These are phyloP conservation scores for Globodera rostochiensis DNA, from an alignment of 1,140 invertebrate genomes.

Conservation along the genomic window DNA sequence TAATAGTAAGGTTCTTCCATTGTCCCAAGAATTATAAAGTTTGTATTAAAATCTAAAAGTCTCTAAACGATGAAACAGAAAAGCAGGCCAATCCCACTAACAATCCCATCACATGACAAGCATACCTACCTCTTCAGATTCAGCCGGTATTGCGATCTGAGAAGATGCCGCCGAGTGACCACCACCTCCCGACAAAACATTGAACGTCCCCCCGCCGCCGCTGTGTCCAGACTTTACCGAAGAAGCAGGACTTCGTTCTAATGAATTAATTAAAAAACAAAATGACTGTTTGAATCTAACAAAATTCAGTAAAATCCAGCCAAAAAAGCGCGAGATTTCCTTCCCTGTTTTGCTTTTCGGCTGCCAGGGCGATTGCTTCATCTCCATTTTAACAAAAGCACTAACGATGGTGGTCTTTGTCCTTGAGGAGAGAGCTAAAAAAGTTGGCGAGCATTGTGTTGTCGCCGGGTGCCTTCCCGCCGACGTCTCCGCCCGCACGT, in stretches of 20 bases:
- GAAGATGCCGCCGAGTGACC: background rate
- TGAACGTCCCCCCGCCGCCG: background rate
- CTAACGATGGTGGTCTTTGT: conserved; percentile 11
- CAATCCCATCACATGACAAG: too few relatives aligned
- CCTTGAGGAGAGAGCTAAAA: conserved; percentile 31
- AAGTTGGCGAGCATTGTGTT: conserved; percentile 36
- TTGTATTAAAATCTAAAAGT: too few relatives aligned
- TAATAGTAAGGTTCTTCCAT: too few relatives aligned
- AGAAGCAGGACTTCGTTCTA: conserved; percentile 8
- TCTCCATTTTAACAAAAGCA: background rate
- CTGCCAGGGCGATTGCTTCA: background rate
- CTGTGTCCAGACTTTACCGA: conserved; percentile 6
- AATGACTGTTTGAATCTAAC: too few relatives aligned
- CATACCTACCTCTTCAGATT: background rate
- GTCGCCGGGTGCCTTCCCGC: conserved; percentile 19
- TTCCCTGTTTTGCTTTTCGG: background rate
- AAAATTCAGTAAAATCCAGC: too few relatives aligned
- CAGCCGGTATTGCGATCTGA: background rate
- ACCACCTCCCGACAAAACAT: background rate
- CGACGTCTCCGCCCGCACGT: conserved; percentile 1
- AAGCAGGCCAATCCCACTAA: too few relatives aligned
- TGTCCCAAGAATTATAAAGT: too few relatives aligned
- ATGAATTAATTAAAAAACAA: background rate
- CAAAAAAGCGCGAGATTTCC: background rate
- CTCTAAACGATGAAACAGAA: too few relatives aligned